Conservation (phyloP, 2,113 vertebrate genomes). For the Tachysurus fulvidraco region DNA sequence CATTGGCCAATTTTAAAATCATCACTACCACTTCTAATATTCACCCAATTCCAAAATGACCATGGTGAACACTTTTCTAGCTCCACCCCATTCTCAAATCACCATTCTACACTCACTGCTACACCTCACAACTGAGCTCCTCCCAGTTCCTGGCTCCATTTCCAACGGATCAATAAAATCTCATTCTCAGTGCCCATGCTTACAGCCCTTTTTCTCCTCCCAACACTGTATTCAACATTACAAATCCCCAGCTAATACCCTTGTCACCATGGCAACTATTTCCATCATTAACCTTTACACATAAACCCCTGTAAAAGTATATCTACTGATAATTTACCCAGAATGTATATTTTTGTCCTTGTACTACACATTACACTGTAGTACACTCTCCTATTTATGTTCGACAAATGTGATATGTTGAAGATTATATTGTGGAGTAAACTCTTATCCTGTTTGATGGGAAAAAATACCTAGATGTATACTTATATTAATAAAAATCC, state of each 20-base stretch:
- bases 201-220: background rate
- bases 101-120: slow-evolving; percentile 64
- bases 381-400: background rate
- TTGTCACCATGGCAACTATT: slow-evolving; percentile 67
- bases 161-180: background rate
- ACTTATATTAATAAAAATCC: background rate
- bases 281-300: background rate
- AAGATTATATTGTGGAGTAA: background rate
- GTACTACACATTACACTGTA: slow-evolving; percentile 1
- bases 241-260: too few relatives aligned
- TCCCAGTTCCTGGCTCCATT: slow-evolving; percentile 64
- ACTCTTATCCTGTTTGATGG: background rate
- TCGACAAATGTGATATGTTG: background rate
- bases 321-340: background rate
- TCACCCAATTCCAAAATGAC: background rate
- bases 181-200: background rate
- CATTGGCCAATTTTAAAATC: background rate
- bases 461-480: background rate
- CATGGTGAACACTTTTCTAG: background rate
- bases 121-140: slow-evolving; percentile 36
- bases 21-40: background rate
- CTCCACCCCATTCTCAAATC: slow-evolving; percentile 74
- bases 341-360: background rate
- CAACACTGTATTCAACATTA: slow-evolving; percentile 43
- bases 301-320: background rate